phyloP scores from a whole-genome alignment of 2,888 invertebrate species.

The Monoplex corrugatus region DNA sequence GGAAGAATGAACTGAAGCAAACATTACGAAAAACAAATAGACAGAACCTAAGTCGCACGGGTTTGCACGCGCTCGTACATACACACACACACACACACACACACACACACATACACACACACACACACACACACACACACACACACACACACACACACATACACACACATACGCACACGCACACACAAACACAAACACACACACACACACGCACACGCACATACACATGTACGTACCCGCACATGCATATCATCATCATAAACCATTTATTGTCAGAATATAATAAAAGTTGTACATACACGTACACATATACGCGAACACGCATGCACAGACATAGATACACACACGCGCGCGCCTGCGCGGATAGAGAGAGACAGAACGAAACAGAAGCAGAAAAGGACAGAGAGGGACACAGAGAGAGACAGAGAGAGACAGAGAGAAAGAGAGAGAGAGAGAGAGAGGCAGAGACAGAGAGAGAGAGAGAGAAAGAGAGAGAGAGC shows the following conservation, averaged over 20 bases:
- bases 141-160: conserved; percentile 18
- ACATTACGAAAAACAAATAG: background rate
- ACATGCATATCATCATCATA: too few species aligned
- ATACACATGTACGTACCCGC: conserved; percentile 10
- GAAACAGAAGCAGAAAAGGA: too few species aligned
- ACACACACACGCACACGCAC: background rate
- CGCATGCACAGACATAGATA: conserved; percentile 19
- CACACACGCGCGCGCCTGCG: background rate
- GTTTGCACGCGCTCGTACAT: background rate
- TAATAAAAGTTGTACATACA: too few species aligned
- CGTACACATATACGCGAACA: too few species aligned
- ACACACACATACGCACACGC: background rate
- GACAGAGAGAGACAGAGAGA: too few species aligned
- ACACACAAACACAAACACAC: background rate
- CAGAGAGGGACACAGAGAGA: too few species aligned
- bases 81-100: conserved; percentile 41
- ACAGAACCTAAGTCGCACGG: background rate
- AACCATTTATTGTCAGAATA: too few species aligned
- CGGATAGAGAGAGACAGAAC: too few species aligned
- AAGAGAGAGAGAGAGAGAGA: too few species aligned
- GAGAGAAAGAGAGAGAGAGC: too few species aligned
- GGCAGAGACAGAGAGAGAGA: too few species aligned
- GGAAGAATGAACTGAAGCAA: background rate
- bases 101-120: conserved; percentile 21
- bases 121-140: conserved; percentile 26